Evolutionary conservation across 2,888 invertebrate species (phyloP).

Genomic region (Tipula unca): DNA sequence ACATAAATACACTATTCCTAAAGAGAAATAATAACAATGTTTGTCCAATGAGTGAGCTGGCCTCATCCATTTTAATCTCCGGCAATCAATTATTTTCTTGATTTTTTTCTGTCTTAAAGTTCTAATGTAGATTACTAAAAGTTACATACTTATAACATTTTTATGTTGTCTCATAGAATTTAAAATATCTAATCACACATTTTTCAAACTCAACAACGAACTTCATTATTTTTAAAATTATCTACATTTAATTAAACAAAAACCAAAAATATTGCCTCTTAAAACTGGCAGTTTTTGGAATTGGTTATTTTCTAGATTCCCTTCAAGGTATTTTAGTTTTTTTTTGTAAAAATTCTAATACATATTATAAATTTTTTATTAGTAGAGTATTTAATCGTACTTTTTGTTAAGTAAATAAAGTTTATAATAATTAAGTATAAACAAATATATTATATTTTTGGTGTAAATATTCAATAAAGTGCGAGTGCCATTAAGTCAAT

Average conservation of each 20-base stretch:
- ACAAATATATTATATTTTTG: background rate
- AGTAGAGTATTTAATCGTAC: background rate
- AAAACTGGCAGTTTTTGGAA: background rate
- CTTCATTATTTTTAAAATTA: background rate
- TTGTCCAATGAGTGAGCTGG: background rate
- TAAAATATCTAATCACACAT: background rate
- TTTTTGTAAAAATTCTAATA: background rate
- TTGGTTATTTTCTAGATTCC: background rate
- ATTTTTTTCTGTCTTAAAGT: background rate
- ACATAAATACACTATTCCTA: background rate
- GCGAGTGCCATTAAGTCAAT: conserved; percentile 19
- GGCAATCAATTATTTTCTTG: background rate
- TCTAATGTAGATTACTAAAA: background rate
- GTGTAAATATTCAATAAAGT: background rate
- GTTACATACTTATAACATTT: background rate
- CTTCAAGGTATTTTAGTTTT: background rate
- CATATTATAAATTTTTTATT: background rate
- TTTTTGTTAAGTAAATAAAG: conserved; percentile 3
- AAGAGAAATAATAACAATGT: background rate
- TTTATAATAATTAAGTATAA: background rate
- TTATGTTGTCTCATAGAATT: background rate
- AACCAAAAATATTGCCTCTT: background rate
- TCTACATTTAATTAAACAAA: background rate
- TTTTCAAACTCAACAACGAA: background rate
- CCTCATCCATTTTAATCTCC: background rate